A percentile compares a stretch with the other conserved stretches of the same genome.
These are phyloP conservation scores for Dyspetes luteomarginatus DNA, from an alignment of 2,888 invertebrate species.

Conservation along the genomic window DNA sequence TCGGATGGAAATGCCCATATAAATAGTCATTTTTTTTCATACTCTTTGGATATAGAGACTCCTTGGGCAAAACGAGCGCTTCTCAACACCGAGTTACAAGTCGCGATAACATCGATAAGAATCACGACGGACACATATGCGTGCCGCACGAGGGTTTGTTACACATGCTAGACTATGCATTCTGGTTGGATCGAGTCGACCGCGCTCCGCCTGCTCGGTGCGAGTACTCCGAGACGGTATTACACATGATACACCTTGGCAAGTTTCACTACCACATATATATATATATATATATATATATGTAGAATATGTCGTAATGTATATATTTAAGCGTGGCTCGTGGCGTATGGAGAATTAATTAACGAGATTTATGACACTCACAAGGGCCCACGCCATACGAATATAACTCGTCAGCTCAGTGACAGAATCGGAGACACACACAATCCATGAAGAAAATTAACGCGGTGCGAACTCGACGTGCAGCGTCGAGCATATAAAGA, in stretches of 20 bases:
- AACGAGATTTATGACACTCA: constrained; percentile 74
- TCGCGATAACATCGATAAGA: constrained; percentile 79
- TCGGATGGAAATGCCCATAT: background rate
- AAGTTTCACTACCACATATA: background rate
- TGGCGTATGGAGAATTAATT: constrained; percentile 75
- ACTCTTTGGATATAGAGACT: constrained; percentile 37
- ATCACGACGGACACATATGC: constrained; percentile 78
- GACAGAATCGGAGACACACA: constrained; percentile 46
- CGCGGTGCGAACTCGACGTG: constrained; percentile 61
- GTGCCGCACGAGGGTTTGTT: constrained; percentile 80
- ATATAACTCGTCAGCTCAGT: constrained; percentile 60
- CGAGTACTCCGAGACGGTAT: background rate
- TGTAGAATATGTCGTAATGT: constrained; percentile 3
- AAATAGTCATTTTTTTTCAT: background rate
- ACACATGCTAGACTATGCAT: constrained; percentile 49
- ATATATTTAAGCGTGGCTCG: constrained; percentile 23
- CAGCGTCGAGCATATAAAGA: constrained; percentile 53
- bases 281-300: constrained; percentile 7
- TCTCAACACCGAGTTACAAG: constrained; percentile 78
- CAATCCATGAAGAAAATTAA: constrained; percentile 55
- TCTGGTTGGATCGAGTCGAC: constrained; percentile 63
- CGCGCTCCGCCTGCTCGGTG: constrained; percentile 8
- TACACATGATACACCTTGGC: background rate
- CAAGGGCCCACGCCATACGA: constrained; percentile 55
- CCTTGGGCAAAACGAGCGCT: constrained; percentile 70